Percentiles rank a stretch among this genome's conserved stretches.
phyloP scores from a whole-genome alignment of 2,888 invertebrate genomes.

The Polietes domitor region DNA sequence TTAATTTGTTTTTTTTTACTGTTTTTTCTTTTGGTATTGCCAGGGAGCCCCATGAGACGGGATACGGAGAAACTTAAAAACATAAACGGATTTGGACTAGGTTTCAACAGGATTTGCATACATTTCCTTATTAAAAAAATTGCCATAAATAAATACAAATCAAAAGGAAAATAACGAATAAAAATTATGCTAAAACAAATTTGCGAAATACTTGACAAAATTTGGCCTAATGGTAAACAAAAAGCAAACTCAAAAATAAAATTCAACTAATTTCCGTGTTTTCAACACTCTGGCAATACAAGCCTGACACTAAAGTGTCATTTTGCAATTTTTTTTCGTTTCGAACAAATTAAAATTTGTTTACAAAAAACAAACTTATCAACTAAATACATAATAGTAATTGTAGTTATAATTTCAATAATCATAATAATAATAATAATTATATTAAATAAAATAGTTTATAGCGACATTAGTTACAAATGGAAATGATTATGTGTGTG shows the following conservation, averaged over 20 bases:
- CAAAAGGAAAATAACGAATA: neutral
- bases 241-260: neutral
- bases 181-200: constrained; percentile 16
- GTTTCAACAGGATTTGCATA: neutral
- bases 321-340: constrained; percentile 15
- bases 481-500: constrained; percentile 70
- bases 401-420: neutral
- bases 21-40: constrained; percentile 14
- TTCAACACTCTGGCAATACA: constrained; percentile 29
- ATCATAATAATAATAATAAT: neutral
- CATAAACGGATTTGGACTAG: constrained; percentile 2
- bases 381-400: neutral
- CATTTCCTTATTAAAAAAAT: too few species aligned
- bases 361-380: constrained; percentile 28
- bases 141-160: neutral
- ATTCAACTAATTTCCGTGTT: neutral
- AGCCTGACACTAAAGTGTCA: constrained; percentile 31
- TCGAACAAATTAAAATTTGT: constrained; percentile 44
- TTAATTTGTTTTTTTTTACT: constrained; percentile 15
- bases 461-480: constrained; percentile 70
- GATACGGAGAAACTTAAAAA: neutral
- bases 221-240: neutral
- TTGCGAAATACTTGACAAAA: constrained; percentile 1
- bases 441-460: constrained; percentile 33
- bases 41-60: neutral